Conservation (phyloP, 2,113 vertebrate species). For the Oenanthe melanoleuca region DNA sequence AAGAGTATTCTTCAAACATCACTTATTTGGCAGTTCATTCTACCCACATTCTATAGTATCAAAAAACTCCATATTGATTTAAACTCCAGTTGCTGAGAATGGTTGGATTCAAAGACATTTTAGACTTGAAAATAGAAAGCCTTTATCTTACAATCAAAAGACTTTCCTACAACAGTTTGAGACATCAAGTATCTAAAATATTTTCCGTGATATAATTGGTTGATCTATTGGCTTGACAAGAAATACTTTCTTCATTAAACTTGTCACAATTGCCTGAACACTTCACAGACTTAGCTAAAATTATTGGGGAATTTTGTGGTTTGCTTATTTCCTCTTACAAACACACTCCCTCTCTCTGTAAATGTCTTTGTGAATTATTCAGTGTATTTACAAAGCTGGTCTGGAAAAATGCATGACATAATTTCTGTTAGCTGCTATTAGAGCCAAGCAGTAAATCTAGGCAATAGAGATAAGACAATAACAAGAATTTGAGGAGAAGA, state of each 20-base stretch:
- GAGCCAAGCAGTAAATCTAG: background rate
- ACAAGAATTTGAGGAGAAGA: background rate
- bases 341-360: background rate
- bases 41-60: background rate
- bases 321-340: background rate
- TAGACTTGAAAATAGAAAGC: background rate
- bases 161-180: background rate
- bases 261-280: background rate
- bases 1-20: constrained; percentile 21
- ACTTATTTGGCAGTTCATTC: constrained; percentile 9
- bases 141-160: background rate
- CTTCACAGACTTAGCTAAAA: background rate
- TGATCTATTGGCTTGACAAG: background rate
- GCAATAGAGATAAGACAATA: background rate
- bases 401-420: background rate
- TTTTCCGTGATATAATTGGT: background rate
- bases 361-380: background rate
- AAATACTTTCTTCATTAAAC: background rate
- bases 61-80: constrained; percentile 12
- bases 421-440: background rate
- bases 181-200: background rate
- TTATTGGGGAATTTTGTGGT: background rate
- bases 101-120: background rate
- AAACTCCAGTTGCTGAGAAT: background rate
- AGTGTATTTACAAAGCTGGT: background rate